phyloP scores from a whole-genome alignment of 2,797 vertebrate genomes.

The Typhlichthys subterraneus region DNA sequence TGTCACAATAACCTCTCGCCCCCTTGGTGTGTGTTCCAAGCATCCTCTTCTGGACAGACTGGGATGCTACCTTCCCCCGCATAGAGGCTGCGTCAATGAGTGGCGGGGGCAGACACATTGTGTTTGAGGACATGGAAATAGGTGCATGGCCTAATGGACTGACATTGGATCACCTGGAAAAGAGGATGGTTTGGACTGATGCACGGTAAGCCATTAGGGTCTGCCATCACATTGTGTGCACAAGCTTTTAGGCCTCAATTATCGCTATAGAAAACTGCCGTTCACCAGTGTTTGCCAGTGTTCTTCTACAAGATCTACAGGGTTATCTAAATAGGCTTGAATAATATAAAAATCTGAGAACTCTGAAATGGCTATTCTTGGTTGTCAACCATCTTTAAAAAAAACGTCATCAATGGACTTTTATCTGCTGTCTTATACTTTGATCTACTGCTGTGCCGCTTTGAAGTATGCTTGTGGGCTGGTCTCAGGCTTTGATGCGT shows the following conservation, averaged over 20 bases:
- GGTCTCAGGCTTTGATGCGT: constrained; percentile 30
- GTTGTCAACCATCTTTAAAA: constrained; percentile 49
- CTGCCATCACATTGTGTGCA: constrained; percentile 4
- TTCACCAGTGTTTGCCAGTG: constrained; percentile 1
- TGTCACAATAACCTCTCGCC: constrained; percentile 8
- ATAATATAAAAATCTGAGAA: constrained; percentile 54
- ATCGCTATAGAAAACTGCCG: background rate
- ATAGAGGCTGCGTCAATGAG: constrained; percentile 98
- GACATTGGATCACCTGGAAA: constrained; percentile 96
- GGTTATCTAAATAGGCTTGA: constrained; percentile 15
- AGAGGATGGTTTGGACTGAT: constrained; percentile 98
- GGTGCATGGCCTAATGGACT: constrained; percentile 98
- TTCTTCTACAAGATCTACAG: background rate
- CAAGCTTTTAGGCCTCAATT: constrained; percentile 14
- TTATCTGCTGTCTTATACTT: constrained; percentile 22
- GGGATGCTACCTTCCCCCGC: constrained; percentile 97
- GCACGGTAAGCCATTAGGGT: constrained; percentile 82
- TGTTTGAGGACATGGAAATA: constrained; percentile 97
- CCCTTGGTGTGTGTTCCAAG: constrained; percentile 66
- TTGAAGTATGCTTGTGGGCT: constrained; percentile 25
- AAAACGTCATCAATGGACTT: constrained; percentile 33
- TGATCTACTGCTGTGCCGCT: constrained; percentile 26
- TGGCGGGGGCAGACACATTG: constrained; percentile 89
- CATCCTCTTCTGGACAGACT: constrained; percentile 99
- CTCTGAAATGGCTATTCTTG: constrained; percentile 28